Conservation (phyloP, 2,113 vertebrate species). For the Anser brachyrhynchus region DNA sequence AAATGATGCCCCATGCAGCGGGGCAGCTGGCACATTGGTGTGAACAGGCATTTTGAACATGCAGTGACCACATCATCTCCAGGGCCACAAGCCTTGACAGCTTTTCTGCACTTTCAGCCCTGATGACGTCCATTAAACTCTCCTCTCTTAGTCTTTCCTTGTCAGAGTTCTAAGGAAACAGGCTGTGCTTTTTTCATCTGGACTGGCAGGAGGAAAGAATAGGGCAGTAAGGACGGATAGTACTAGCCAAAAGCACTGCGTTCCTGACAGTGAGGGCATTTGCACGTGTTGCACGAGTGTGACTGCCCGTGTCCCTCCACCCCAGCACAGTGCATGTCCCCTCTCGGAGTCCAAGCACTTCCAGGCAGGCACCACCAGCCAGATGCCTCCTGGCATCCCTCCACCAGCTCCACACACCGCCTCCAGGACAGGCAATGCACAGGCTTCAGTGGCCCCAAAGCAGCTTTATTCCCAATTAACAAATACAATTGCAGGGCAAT, state of each 20-base stretch:
- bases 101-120: background rate
- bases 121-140: background rate
- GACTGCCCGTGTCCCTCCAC: accelerated
- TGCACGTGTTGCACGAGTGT: background rate
- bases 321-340: background rate
- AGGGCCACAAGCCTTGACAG: background rate
- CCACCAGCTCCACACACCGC: background rate
- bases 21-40: background rate
- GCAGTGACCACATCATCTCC: background rate
- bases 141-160: background rate
- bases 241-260: background rate
- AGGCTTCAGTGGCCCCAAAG: background rate
- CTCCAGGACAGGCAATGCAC: background rate
- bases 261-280: background rate
- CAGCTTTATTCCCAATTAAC: background rate
- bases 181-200: background rate
- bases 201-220: background rate
- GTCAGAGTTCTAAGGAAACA: background rate
- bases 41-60: background rate
- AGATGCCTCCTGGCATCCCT: background rate
- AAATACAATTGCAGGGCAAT: background rate
- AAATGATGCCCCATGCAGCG: accelerated
- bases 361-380: background rate
- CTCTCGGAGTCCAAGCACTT: background rate
- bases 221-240: background rate